Percentiles rank a stretch among this genome's conserved stretches.
Conservation (phyloP, 2,797 vertebrate genomes). For the Coilia nasus region DNA sequence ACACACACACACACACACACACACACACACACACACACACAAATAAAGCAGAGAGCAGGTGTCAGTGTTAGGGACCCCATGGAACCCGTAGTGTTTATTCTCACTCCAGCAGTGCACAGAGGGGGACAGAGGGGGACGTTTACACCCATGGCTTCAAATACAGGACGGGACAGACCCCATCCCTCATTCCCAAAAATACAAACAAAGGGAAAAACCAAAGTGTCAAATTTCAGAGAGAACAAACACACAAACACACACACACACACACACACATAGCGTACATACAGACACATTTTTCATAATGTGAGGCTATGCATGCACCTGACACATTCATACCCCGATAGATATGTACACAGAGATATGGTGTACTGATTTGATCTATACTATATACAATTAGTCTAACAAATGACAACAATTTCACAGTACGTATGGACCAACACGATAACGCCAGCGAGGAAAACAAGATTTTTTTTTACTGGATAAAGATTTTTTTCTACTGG, state of each 20-base stretch:
- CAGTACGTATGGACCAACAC: conserved; percentile 78
- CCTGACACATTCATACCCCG: conserved; percentile 49
- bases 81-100: not conserved
- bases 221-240: not conserved
- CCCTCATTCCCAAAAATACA: not conserved
- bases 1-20: conserved; percentile 9
- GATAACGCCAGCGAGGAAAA: conserved; percentile 68
- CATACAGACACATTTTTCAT: not conserved
- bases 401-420: conserved; percentile 75
- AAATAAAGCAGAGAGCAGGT: not conserved
- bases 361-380: conserved; percentile 30
- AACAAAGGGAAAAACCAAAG: not conserved
- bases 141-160: conserved; percentile 25
- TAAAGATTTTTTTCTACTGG: not conserved
- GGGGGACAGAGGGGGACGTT: not conserved
- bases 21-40: no score
- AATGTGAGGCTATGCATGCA: conserved; percentile 51
- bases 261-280: conserved; percentile 41
- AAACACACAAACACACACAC: conserved; percentile 9
- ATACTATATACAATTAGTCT: conserved; percentile 65
- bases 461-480: not conserved
- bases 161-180: conserved; percentile 8
- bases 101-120: not conserved
- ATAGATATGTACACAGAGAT: conserved; percentile 41
- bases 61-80: not conserved